A percentile compares a stretch with the other conserved stretches of the same genome.
Conservation (phyloP, 2,113 vertebrate genomes). For the Trogon melanurus region DNA sequence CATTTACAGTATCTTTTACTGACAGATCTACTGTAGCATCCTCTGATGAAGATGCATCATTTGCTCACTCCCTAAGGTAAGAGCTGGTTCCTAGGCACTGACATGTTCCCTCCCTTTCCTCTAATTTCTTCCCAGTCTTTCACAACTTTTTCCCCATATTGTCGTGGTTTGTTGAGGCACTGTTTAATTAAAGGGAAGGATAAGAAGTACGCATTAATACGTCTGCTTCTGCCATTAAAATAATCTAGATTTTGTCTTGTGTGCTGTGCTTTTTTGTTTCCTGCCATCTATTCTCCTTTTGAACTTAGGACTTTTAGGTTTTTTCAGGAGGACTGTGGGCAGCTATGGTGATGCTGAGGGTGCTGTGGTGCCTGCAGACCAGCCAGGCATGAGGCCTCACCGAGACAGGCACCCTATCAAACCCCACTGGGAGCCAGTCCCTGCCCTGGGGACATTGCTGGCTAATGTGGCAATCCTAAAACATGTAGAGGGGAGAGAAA, state of each 20-base stretch:
- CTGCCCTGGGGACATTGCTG: neutral
- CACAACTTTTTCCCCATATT: neutral
- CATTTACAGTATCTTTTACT: neutral
- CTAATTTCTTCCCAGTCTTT: neutral
- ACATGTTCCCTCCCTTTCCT: accelerated
- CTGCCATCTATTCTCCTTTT: neutral
- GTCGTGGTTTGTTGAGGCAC: neutral
- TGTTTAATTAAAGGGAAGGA: neutral
- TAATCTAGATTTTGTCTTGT: neutral
- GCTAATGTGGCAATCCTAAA: neutral
- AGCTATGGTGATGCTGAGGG: neutral
- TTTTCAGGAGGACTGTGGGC: neutral
- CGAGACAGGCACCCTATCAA: neutral
- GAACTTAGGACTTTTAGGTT: neutral
- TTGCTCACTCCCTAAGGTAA: neutral
- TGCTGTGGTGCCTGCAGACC: neutral
- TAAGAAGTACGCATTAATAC: neutral
- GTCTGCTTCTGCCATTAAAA: neutral
- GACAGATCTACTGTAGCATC: neutral
- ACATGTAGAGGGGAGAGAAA: neutral
- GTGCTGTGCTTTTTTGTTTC: neutral
- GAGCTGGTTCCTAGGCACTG: neutral
- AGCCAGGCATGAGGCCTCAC: accelerated
- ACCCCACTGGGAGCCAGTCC: neutral
- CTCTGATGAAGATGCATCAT: neutral